Conservation (phyloP, 2,113 vertebrate species). For the Sciurus niger region DNA sequence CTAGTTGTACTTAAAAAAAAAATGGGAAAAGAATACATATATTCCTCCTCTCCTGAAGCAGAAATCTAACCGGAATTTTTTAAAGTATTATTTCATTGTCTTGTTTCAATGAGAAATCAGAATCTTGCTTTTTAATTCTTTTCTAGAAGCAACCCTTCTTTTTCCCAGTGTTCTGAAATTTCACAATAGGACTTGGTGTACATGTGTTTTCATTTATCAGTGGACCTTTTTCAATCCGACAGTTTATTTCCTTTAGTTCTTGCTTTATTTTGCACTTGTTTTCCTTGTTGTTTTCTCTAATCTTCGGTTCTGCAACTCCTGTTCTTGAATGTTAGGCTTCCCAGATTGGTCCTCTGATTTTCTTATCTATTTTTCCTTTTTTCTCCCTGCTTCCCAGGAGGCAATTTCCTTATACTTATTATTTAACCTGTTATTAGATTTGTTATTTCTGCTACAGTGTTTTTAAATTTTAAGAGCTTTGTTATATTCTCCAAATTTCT, state of each 20-base stretch:
- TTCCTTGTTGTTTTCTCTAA: not conserved
- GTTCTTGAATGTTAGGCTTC: not conserved
- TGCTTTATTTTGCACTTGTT: not conserved
- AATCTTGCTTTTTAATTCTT: not conserved
- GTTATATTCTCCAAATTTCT: not conserved
- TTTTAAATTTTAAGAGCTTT: not conserved
- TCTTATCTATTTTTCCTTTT: not conserved
- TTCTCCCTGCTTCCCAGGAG: not conserved
- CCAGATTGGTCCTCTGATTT: not conserved
- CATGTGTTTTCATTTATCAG: not conserved
- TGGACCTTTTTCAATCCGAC: not conserved
- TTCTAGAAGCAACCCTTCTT: not conserved
- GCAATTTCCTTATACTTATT: not conserved
- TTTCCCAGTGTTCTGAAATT: not conserved
- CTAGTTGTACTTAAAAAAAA: not conserved
- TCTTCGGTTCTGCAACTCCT: not conserved
- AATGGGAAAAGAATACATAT: not conserved
- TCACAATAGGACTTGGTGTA: not conserved
- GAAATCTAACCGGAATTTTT: not conserved
- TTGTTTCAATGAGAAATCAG: slow-evolving; percentile 3
- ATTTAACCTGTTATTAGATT: not conserved
- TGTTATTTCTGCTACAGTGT: not conserved
- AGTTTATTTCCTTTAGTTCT: not conserved
- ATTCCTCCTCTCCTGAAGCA: not conserved
- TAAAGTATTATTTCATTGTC: not conserved